Base-by-base conservation (phyloP, 2,797 vertebrate genomes). In the Cephalopachus bancanus region DNA sequence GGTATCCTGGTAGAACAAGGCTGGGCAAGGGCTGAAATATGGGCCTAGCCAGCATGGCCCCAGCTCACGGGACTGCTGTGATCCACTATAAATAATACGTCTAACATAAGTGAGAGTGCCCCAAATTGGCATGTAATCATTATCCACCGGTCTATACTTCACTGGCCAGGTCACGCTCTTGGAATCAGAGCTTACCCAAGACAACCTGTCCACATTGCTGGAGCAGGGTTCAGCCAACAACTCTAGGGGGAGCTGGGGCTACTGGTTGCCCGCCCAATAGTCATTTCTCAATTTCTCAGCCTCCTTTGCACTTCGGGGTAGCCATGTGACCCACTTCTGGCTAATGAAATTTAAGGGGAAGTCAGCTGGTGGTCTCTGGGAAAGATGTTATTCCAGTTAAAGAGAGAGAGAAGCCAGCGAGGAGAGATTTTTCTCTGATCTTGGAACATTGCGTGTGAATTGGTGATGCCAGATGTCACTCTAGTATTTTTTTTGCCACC, bases 401-500 rank as follows among this genome's bases (percentile, higher is more conserved):
- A 80, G 26, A 51, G 78, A 51, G 78, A 84, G 28, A 91, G 79
- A 67, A 51, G 60, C 12, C 71, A 76, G 3, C 15, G 9, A 49
- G 57, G 53, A 28, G 91, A 59, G 51, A 12, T 1, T 55, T 12
- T 78, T 86, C 83, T 64, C 30, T 97, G 26, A 26, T 93, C 28
- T 89, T 69, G 28, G 51, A 44, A n/a, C 83, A 49, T 51, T 65
- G 83, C 64, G 10, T 37, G 44, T 86, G 64, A 74, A 26, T 24
- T 60, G 33, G 24, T 22, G 30, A 74, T 30, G 24, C 30, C 62
- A 20, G 49, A 33, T 51, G 8, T 49, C 65, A 37, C 28, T 78
- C 33, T 16, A 85, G 59, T 44, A 44, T 30, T 93, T 94, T 94
- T 94, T 64, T 74, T 94, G 59, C 75, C 44, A 19, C 64, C 28